phyloP scores from a whole-genome alignment of 2,113 vertebrate species.

The Toxotes jaculatrix region DNA sequence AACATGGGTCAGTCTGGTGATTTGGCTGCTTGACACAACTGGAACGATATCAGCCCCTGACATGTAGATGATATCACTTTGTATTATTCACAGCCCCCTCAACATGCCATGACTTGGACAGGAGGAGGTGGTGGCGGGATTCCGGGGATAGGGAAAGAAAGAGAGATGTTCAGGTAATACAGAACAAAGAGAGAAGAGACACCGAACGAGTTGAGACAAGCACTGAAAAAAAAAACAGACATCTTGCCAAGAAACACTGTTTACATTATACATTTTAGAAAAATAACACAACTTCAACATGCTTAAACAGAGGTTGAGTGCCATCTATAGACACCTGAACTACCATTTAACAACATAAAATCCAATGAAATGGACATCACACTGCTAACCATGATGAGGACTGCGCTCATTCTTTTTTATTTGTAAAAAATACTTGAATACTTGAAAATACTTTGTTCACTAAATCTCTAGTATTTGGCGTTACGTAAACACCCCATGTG shows the following conservation, averaged over 20 bases:
- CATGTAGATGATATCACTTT: constrained; percentile 42
- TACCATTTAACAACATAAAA: not conserved
- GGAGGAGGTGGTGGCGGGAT: not conserved
- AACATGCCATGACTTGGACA: constrained; percentile 47
- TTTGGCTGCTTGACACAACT: constrained; percentile 27
- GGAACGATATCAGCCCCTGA: constrained; percentile 37
- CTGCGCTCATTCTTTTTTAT: no score
- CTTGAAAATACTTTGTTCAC: not conserved
- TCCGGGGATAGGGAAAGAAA: not conserved
- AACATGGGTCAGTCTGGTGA: constrained; percentile 10
- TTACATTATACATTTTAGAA: not conserved
- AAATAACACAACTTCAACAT: not conserved
- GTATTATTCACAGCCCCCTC: constrained; percentile 14
- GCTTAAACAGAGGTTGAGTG: not conserved
- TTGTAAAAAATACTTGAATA: no score
- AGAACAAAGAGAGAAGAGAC: not conserved
- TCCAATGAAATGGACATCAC: no score
- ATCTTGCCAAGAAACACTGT: not conserved
- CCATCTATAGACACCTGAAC: not conserved
- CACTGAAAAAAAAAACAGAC: not conserved
- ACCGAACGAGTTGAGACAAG: constrained; percentile 42
- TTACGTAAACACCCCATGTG: not conserved
- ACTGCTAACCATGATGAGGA: no score
- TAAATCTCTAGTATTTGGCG: constrained; percentile 12
- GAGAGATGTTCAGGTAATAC: constrained; percentile 25